Evolutionary conservation across 2,888 invertebrate species (phyloP).

Genomic region (Agrilus mali): DNA sequence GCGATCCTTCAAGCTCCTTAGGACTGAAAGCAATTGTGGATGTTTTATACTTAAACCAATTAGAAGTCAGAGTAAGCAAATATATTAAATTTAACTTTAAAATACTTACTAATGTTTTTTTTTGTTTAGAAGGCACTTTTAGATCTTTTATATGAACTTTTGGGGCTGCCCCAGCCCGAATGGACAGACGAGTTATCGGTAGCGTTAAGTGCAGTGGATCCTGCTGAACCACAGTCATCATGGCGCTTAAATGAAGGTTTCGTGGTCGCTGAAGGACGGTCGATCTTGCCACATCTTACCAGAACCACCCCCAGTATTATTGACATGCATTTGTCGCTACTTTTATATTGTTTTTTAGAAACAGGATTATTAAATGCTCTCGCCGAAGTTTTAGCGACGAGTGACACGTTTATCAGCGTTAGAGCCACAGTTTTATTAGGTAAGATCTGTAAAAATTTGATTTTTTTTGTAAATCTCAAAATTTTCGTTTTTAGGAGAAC

Average conservation of each 20-base stretch:
- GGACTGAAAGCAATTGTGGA: conserved; percentile 69
- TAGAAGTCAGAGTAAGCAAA: conserved; percentile 73
- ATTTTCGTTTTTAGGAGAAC: conserved; percentile 46
- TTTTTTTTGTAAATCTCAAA: background rate
- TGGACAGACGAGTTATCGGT: conserved; percentile 90
- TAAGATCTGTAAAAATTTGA: conserved; percentile 17
- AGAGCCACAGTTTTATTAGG: conserved; percentile 82
- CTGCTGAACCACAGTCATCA: conserved; percentile 67
- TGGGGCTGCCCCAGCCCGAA: conserved; percentile 75
- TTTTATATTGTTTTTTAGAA: conserved; percentile 81
- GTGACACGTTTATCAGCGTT: conserved; percentile 81
- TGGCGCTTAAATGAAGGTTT: conserved; percentile 91
- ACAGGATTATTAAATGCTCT: conserved; percentile 77
- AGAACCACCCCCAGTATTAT: conserved; percentile 78
- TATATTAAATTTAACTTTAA: background rate
- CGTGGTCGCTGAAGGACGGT: conserved; percentile 83
- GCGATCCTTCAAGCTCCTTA: conserved; percentile 61
- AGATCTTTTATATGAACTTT: conserved; percentile 81
- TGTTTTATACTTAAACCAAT: conserved; percentile 71
- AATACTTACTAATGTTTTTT: background rate
- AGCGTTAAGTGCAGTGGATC: conserved; percentile 80
- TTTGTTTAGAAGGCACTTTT: conserved; percentile 71
- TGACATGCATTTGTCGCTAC: conserved; percentile 79
- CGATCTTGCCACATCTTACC: conserved; percentile 74
- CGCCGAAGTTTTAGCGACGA: conserved; percentile 81